Conservation (phyloP, 2,888 invertebrate genomes). For the Scaptomyza flava region DNA sequence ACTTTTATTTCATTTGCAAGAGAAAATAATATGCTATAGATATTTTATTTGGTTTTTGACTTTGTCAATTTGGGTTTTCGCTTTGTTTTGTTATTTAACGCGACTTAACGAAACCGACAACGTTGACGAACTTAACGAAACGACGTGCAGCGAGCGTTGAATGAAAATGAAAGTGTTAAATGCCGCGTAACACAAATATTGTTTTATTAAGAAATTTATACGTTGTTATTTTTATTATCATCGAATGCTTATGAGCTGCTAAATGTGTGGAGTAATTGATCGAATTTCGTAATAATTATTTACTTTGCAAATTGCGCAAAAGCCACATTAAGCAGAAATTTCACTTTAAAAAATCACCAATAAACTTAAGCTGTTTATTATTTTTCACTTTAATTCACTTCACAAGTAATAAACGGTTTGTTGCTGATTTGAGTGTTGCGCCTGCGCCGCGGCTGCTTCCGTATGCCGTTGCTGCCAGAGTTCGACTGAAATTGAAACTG, state of each 20-base stretch:
- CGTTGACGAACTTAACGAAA: slow-evolving; percentile 51
- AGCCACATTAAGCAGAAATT: slow-evolving; percentile 44
- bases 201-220: slow-evolving; percentile 18
- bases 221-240: slow-evolving; percentile 17
- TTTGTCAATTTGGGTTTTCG: slow-evolving; percentile 13
- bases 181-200: slow-evolving; percentile 37
- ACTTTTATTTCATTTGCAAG: slow-evolving; percentile 46
- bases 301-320: slow-evolving; percentile 53
- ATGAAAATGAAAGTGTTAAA: slow-evolving; percentile 78
- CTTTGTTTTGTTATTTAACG: slow-evolving; percentile 68
- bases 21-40: neutral
- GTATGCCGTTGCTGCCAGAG: slow-evolving; percentile 75
- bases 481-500: slow-evolving; percentile 78
- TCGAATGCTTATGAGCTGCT: slow-evolving; percentile 34
- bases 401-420: slow-evolving; percentile 12
- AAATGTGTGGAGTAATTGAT: slow-evolving; percentile 35
- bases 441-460: slow-evolving; percentile 68
- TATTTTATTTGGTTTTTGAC: slow-evolving; percentile 18
- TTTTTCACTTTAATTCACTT: slow-evolving; percentile 24
- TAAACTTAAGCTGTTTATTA: slow-evolving; percentile 28
- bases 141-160: slow-evolving; percentile 25
- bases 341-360: slow-evolving; percentile 51
- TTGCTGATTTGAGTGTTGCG: slow-evolving; percentile 30
- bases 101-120: slow-evolving; percentile 58
- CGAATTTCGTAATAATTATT: slow-evolving; percentile 63